These are phyloP conservation scores for Eufriesea mexicana DNA, from an alignment of 1,140 invertebrate genomes.

Conservation along the genomic window DNA sequence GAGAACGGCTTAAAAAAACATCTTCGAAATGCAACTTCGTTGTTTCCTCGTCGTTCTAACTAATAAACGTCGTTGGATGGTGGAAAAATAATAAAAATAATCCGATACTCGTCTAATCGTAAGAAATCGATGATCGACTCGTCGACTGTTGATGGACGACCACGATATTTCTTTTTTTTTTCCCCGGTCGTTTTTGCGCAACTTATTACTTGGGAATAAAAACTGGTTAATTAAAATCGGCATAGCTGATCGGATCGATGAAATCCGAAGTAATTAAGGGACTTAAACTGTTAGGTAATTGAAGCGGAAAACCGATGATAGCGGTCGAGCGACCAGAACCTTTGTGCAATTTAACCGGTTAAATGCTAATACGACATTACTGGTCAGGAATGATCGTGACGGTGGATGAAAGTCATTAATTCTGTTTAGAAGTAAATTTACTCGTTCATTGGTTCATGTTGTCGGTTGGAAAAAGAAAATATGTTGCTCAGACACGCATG, in stretches of 20 bases:
- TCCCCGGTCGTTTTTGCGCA: neutral
- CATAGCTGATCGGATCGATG: conserved; percentile 13
- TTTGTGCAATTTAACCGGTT: conserved; percentile 48
- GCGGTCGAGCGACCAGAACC: conserved; percentile 29
- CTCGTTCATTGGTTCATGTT: neutral
- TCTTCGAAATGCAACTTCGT: too few species aligned
- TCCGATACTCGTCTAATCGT: too few species aligned
- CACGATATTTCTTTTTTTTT: neutral
- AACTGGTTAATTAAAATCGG: conserved; percentile 19
- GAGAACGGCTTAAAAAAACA: too few species aligned
- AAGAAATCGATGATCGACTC: too few species aligned
- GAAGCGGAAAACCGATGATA: conserved; percentile 39
- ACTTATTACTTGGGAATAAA: neutral
- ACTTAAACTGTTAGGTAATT: conserved; percentile 40
- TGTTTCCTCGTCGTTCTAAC: too few species aligned
- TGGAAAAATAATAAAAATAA: too few species aligned
- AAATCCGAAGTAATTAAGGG: conserved; percentile 37
- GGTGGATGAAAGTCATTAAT: conserved; percentile 17
- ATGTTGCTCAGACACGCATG: neutral
- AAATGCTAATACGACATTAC: conserved; percentile 36
- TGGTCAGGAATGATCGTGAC: conserved; percentile 28
- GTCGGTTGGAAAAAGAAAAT: neutral
- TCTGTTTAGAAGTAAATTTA: conserved; percentile 33
- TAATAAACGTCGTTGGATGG: too few species aligned
- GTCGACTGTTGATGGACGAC: too few species aligned